These are phyloP conservation scores for Micromys minutus DNA, from an alignment of 2,113 vertebrate genomes.

Conservation along the genomic window DNA sequence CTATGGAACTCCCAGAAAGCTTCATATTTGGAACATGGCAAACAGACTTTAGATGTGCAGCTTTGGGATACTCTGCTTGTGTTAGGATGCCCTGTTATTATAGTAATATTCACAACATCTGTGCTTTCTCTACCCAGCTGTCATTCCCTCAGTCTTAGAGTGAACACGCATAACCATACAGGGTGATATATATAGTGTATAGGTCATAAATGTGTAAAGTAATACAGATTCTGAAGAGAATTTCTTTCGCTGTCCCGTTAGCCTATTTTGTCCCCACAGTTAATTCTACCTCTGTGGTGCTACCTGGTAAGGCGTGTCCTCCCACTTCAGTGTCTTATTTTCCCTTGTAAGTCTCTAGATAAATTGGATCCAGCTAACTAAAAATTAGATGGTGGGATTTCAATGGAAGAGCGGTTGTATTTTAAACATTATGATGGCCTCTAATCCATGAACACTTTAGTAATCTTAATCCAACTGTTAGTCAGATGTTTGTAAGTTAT, in stretches of 20 bases:
- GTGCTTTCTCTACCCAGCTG: neutral
- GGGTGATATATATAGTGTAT: too few species aligned
- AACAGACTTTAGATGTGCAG: neutral
- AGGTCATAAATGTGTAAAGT: neutral
- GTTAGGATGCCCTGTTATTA: neutral
- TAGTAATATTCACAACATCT: neutral
- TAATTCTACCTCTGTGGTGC: neutral
- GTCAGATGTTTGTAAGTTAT: slow-evolving; percentile 8
- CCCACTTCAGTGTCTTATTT: neutral
- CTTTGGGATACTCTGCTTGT: neutral
- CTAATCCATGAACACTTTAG: neutral
- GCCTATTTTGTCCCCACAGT: neutral
- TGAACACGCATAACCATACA: neutral
- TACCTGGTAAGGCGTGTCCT: too few species aligned
- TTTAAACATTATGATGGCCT: neutral
- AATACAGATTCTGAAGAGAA: neutral
- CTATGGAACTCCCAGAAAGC: neutral
- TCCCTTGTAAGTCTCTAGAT: neutral
- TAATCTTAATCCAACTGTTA: neutral
- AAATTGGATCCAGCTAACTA: neutral
- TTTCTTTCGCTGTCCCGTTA: neutral
- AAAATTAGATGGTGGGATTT: neutral
- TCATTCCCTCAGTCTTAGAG: neutral
- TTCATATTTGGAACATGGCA: neutral
- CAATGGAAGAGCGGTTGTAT: neutral